phyloP scores from a whole-genome alignment of 1,140 invertebrate genomes.

The Microplitis mediator region DNA sequence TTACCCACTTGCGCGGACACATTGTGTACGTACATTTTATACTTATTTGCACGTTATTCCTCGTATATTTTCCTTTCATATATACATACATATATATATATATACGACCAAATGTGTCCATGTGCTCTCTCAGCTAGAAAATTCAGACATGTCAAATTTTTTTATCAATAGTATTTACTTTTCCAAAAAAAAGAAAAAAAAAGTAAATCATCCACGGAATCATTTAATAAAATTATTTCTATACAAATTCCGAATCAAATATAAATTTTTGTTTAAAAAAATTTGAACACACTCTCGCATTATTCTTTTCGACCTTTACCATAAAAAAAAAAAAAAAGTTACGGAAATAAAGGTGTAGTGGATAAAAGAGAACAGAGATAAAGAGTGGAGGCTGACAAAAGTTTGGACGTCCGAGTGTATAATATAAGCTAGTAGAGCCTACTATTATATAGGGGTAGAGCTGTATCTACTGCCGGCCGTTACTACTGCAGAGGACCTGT shows the following conservation, averaged over 20 bases:
- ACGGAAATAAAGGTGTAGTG: neutral
- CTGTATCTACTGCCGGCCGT: no score
- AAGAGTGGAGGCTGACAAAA: slow-evolving; percentile 7
- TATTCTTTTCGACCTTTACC: neutral
- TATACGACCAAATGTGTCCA: slow-evolving; percentile 18
- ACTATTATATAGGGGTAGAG: no score
- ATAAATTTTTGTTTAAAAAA: no score
- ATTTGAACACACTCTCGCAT: no score
- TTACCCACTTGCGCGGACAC: slow-evolving; percentile 56
- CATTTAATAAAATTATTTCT: no score
- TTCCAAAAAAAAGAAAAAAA: no score
- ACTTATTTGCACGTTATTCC: slow-evolving; percentile 61
- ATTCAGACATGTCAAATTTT: neutral
- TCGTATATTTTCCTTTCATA: slow-evolving; percentile 32
- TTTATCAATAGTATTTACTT: no score
- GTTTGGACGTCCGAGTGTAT: slow-evolving; percentile 29
- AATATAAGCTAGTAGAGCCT: slow-evolving; percentile 35
- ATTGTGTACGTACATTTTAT: slow-evolving; percentile 58
- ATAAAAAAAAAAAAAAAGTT: no score
- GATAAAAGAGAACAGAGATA: neutral
- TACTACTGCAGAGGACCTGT: slow-evolving; percentile 33
- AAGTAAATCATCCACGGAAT: no score
- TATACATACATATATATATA: neutral
- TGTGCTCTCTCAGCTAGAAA: slow-evolving; percentile 22
- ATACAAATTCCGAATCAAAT: no score